These are phyloP conservation scores for Ctenicera cuprea DNA, from an alignment of 2,888 invertebrate genomes.

Conservation along the genomic window DNA sequence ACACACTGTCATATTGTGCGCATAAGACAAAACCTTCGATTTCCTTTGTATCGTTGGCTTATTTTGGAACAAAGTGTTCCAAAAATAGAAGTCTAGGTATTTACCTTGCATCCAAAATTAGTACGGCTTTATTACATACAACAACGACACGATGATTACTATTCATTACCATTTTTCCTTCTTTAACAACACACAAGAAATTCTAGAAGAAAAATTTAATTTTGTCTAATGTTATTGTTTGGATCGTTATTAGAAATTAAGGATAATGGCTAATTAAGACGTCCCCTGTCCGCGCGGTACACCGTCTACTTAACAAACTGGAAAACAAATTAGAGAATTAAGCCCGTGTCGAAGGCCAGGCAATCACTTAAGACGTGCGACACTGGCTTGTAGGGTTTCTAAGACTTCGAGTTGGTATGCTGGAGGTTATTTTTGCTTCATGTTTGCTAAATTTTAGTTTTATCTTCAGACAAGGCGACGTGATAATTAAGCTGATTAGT, in stretches of 20 bases:
- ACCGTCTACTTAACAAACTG: conserved; percentile 1
- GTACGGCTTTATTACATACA: background rate
- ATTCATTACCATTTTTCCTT: no score
- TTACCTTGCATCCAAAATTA: conserved; percentile 47
- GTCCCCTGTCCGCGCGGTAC: background rate
- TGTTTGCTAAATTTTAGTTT: conserved; percentile 12
- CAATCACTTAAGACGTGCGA: conserved; percentile 27
- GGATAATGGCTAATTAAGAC: conserved; percentile 13
- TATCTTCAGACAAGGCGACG: background rate
- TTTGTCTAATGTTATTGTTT: background rate
- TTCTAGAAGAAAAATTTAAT: no score
- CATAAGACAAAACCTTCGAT: conserved; percentile 43
- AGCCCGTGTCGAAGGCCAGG: conserved; percentile 25
- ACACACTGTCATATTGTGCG: conserved; percentile 12
- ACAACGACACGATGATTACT: no score
- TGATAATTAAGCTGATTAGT: background rate
- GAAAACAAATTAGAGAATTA: conserved; percentile 38
- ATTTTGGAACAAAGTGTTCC: conserved; percentile 50
- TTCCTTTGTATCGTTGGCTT: conserved; percentile 43
- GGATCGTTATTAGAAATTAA: conserved; percentile 2
- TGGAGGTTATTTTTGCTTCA: conserved; percentile 3
- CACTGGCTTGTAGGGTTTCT: background rate
- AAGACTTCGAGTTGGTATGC: conserved; percentile 28
- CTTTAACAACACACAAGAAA: no score
- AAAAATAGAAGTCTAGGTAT: conserved; percentile 42